Conservation (phyloP, 1,140 invertebrate genomes). For the Zaprionus nigranus region DNA sequence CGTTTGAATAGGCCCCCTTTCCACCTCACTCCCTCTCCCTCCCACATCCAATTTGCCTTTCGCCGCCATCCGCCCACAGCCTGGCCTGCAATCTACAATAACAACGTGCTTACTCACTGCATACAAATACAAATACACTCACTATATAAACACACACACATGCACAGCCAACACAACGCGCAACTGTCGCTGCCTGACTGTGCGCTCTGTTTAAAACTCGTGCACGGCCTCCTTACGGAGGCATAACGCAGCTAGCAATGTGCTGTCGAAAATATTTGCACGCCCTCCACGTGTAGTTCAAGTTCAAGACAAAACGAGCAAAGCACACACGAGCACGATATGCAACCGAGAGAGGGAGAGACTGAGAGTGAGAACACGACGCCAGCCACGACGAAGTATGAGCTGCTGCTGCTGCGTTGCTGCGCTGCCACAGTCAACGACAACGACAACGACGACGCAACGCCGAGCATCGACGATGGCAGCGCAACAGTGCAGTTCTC, state of each 20-base stretch:
- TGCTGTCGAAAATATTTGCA: conserved; percentile 69
- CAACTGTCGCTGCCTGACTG: conserved; percentile 33
- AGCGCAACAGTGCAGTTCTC: conserved; percentile 44
- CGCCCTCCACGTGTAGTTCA: conserved; percentile 84
- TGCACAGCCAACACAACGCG: conserved; percentile 38
- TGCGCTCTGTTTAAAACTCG: conserved; percentile 62
- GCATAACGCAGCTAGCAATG: conserved; percentile 13
- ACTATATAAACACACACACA: conserved; percentile 12
- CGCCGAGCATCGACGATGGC: conserved; percentile 38
- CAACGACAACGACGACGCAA: conserved; percentile 27
- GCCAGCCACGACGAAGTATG: conserved; percentile 26
- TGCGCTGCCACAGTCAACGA: conserved; percentile 21
- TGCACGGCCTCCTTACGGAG: conserved; percentile 67
- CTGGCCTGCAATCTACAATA: conserved; percentile 49
- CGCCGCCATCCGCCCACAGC: conserved; percentile 38
- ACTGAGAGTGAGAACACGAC: conserved; percentile 39
- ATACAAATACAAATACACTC: conserved; percentile 29
- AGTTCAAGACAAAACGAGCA: conserved; percentile 76
- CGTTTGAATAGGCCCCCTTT: conserved; percentile 36
- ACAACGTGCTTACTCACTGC: conserved; percentile 67
- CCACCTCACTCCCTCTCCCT: not conserved
- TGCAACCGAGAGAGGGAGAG: conserved; percentile 34
- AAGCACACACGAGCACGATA: conserved; percentile 49
- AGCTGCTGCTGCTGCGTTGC: conserved; percentile 22
- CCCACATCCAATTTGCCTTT: conserved; percentile 12